Evolutionary conservation across 2,888 invertebrate species (phyloP).

Genomic region (Orthosia incerta): DNA sequence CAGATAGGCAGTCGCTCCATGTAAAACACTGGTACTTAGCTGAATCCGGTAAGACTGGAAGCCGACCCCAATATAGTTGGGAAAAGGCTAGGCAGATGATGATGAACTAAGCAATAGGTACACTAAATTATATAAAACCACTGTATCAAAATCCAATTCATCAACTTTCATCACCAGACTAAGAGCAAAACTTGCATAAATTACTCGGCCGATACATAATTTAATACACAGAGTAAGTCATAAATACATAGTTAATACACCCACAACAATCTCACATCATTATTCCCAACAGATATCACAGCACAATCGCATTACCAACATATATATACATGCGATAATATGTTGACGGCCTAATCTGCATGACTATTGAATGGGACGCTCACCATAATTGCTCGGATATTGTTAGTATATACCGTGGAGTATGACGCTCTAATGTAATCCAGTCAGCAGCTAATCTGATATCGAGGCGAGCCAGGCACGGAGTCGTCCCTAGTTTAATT

Average conservation of each 20-base stretch:
- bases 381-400: constrained; percentile 81
- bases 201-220: neutral
- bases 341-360: constrained; percentile 81
- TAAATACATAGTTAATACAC: constrained; percentile 36
- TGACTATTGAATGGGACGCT: constrained; percentile 81
- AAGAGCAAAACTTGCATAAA: neutral
- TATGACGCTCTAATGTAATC: constrained; percentile 87
- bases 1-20: no score
- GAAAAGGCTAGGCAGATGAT: no score
- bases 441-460: constrained; percentile 87
- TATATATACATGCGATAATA: constrained; percentile 65
- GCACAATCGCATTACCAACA: constrained; percentile 60
- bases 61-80: no score
- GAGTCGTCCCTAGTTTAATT: constrained; percentile 85
- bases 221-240: constrained; percentile 23
- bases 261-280: constrained; percentile 44
- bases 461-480: constrained; percentile 84
- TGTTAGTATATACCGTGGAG: constrained; percentile 71
- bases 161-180: neutral
- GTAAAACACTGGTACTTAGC: no score
- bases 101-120: no score
- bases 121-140: neutral
- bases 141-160: neutral
- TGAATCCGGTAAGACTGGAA: no score
- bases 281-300: constrained; percentile 61